Conservation (phyloP, 2,888 invertebrate genomes). For the Mactromeris polynyma region DNA sequence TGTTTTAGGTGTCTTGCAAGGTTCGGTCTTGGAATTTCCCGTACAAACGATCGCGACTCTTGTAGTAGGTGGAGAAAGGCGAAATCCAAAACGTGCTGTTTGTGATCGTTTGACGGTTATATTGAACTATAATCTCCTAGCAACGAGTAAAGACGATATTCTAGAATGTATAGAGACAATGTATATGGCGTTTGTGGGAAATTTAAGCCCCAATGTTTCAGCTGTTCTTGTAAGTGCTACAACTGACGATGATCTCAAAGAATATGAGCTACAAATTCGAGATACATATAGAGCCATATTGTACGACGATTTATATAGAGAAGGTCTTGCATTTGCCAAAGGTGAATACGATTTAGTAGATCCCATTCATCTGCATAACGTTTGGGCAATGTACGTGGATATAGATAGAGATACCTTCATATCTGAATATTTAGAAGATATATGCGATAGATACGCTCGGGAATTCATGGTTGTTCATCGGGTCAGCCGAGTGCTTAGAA, state of each 20-base stretch:
- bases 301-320: conserved; percentile 78
- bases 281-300: conserved; percentile 79
- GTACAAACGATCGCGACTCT: conserved; percentile 80
- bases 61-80: conserved; percentile 74
- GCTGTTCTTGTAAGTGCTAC: conserved; percentile 83
- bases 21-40: conserved; percentile 80
- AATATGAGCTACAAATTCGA: conserved; percentile 76
- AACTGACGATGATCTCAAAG: conserved; percentile 73
- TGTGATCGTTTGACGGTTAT: conserved; percentile 75
- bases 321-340: conserved; percentile 78
- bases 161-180: conserved; percentile 82
- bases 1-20: conserved; percentile 79
- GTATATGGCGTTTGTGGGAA: conserved; percentile 82
- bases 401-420: conserved; percentile 76
- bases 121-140: conserved; percentile 80
- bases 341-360: conserved; percentile 75
- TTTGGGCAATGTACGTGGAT: conserved; percentile 79
- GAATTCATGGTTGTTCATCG: conserved; percentile 83
- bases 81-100: conserved; percentile 66
- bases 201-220: conserved; percentile 78
- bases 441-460: conserved; percentile 79
- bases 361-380: conserved; percentile 73
- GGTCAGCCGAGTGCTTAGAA: conserved; percentile 79
- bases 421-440: conserved; percentile 79
- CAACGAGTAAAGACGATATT: conserved; percentile 79